Evolutionary conservation across 2,888 invertebrate genomes (phyloP), one percentile per base, ranked within the genome.

Genomic region (Caenorhabditis panamensis): DNA sequence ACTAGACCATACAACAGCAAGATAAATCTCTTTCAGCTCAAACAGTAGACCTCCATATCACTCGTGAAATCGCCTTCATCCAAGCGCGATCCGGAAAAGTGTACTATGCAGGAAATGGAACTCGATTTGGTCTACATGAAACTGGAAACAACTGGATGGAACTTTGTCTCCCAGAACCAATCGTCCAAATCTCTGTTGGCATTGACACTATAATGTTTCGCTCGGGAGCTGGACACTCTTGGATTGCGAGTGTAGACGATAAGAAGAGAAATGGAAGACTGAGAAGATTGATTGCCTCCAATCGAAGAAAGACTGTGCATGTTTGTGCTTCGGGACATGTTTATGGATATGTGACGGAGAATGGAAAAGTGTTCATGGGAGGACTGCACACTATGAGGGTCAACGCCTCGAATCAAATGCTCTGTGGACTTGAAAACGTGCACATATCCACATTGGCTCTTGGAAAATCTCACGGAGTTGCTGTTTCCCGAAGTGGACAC

Each of bases 401-500:
- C 11, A 82, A 86, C 56, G 78, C 82, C 3, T 85, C 86, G 26
- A 85, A 82, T 24, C 82, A 81, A 4, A 66, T 80, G 69, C 66
- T 84, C 3, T 28, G 47, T 11, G 84, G 83, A 13, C 24, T 84
- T 3, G 83, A 86, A 16, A 75, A 44, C 37, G 75, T 82, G 6
- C 67, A 79, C 49, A 68, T 82, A 11, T 79, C 63, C 20, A 93
- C 94, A 92, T 94, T 96, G 3, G 94, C 95, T 0, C 92, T 99
- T 76, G 98, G 98, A 2, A 98, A 98, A 92, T 97, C 97, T 0
- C 98, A 98, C 90, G 95, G 95, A n/a, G 95, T 96, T 0, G 95
- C 94, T 0, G 92, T 98, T 13, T 96, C 95, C 16, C 94, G 94
- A 86, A 95, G 95, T 90, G 98, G 98, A 0, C 94, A 95, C 87